Conservation (phyloP, 2,888 invertebrate species). For the Drepana falcataria region DNA sequence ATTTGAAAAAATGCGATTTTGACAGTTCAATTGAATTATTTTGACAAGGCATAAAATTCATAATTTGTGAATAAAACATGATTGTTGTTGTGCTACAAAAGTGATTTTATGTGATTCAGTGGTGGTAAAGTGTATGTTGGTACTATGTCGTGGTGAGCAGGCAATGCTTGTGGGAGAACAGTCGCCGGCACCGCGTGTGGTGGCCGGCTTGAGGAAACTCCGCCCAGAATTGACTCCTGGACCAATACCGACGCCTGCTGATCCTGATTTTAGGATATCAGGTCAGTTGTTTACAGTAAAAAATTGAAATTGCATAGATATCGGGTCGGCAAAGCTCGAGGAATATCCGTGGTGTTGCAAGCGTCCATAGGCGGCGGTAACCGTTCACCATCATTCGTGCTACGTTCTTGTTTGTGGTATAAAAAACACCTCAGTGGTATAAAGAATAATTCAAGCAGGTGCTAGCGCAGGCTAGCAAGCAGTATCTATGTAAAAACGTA, state of each 20-base stretch:
- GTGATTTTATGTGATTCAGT: constrained; percentile 35
- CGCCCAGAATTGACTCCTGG: constrained; percentile 70
- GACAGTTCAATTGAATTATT: constrained; percentile 41
- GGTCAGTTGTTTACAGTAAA: constrained; percentile 34
- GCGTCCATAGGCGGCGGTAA: no score
- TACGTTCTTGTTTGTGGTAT: no score
- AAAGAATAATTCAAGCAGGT: no score
- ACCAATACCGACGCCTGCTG: constrained; percentile 61
- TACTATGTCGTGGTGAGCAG: constrained; percentile 57
- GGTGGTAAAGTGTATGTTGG: constrained; percentile 45
- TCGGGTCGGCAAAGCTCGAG: no score
- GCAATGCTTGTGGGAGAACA: constrained; percentile 73
- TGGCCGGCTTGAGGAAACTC: constrained; percentile 72
- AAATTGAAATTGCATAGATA: no score
- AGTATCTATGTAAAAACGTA: no score
- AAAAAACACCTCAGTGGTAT: no score
- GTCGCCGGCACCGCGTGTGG: constrained; percentile 75
- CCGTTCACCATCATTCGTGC: no score
- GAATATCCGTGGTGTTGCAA: no score
- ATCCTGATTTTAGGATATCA: constrained; percentile 70
- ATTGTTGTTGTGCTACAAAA: constrained; percentile 19
- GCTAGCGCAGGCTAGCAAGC: no score
- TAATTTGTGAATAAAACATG: constrained; percentile 7
- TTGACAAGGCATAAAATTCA: constrained; percentile 12
- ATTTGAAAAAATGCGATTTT: constrained; percentile 52